Evolutionary conservation across 2,888 invertebrate genomes (phyloP).

Genomic region (Trichogramma evanescens): DNA sequence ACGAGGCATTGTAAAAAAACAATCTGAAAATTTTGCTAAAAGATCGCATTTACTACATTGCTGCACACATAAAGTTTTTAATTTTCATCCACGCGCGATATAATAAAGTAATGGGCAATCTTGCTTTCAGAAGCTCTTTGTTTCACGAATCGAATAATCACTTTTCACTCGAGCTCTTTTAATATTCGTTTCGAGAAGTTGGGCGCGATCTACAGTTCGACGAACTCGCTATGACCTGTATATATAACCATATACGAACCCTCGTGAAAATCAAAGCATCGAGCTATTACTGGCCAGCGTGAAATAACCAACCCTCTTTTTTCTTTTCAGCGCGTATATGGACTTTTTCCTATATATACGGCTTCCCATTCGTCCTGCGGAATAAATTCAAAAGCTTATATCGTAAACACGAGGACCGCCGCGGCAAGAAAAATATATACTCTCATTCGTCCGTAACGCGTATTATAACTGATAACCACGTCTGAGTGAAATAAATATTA

Average conservation of each 20-base stretch:
- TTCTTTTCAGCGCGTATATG: neutral
- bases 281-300: conserved; percentile 11
- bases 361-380: conserved; percentile 2
- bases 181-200: too few relatives aligned
- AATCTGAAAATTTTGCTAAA: too few relatives aligned
- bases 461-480: conserved; percentile 38
- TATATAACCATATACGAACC: neutral
- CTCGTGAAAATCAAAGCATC: conserved; percentile 20
- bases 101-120: too few relatives aligned
- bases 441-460: conserved; percentile 16
- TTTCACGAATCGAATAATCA: too few relatives aligned
- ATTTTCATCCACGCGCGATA: too few relatives aligned
- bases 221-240: too few relatives aligned
- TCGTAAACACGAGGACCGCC: conserved; percentile 13
- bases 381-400: conserved; percentile 23
- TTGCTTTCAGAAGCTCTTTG: too few relatives aligned
- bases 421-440: conserved; percentile 24
- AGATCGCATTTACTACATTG: too few relatives aligned
- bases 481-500: conserved; percentile 42
- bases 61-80: too few relatives aligned
- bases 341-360: conserved; percentile 8
- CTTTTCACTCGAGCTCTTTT: too few relatives aligned
- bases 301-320: conserved; percentile 14
- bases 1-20: too few relatives aligned
- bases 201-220: too few relatives aligned